Conservation (phyloP, 2,113 vertebrate genomes). For the Holacanthus passer region DNA sequence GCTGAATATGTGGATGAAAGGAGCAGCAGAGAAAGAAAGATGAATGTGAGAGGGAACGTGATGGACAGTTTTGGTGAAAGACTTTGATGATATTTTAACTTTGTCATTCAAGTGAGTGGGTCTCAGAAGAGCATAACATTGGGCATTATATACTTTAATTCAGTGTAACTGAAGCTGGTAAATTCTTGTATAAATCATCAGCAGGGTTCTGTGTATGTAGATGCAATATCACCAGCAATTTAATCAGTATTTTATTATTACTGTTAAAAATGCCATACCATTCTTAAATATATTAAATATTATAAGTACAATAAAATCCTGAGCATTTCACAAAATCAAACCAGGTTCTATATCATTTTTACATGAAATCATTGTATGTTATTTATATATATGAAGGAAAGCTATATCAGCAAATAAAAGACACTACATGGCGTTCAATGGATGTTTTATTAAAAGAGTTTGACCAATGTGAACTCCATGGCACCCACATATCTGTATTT, state of each 20-base stretch:
- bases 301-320: slow-evolving; percentile 53
- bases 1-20: slow-evolving; percentile 16
- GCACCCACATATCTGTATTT: slow-evolving; percentile 26
- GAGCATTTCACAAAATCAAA: slow-evolving; percentile 46
- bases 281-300: slow-evolving; percentile 20
- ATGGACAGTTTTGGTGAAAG: background rate
- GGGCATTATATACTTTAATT: slow-evolving; percentile 52
- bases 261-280: slow-evolving; percentile 4
- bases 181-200: slow-evolving; percentile 25
- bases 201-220: slow-evolving; percentile 33
- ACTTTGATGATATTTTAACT: slow-evolving; percentile 6
- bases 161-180: slow-evolving; percentile 12
- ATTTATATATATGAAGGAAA: slow-evolving; percentile 5
- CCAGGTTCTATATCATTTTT: background rate
- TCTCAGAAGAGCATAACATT: slow-evolving; percentile 11
- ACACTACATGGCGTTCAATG: slow-evolving; percentile 26
- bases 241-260: slow-evolving; percentile 8
- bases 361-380: background rate
- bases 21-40: slow-evolving; percentile 15
- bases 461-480: slow-evolving; percentile 41
- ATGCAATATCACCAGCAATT: slow-evolving; percentile 21
- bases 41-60: background rate
- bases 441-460: slow-evolving; percentile 66
- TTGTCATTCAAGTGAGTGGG: background rate
- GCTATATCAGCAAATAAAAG: slow-evolving; percentile 11